phyloP scores from a whole-genome alignment of 2,888 invertebrate species.

The Caenorhabditis sp. region DNA sequence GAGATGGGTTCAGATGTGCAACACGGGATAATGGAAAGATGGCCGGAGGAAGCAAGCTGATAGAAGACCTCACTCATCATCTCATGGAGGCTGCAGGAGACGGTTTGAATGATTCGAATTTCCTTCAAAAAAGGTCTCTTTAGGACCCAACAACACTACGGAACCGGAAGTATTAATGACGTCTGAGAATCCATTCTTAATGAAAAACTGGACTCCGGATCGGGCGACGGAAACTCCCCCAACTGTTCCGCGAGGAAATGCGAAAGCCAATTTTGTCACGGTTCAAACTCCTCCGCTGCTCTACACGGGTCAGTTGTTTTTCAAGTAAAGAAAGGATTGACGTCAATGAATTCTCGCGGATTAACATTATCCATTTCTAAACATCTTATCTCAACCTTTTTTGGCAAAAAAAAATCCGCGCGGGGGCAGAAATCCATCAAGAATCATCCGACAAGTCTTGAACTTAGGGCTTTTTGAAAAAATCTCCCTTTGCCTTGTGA shows the following conservation, averaged over 20 bases:
- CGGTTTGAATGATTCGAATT: not conserved
- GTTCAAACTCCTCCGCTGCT: slow-evolving; percentile 42
- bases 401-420: too few species aligned
- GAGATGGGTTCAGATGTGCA: slow-evolving; percentile 69
- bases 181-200: slow-evolving; percentile 64
- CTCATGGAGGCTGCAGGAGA: slow-evolving; percentile 30
- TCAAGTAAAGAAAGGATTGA: not conserved
- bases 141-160: slow-evolving; percentile 8
- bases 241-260: not conserved
- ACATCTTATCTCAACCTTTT: not conserved
- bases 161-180: not conserved
- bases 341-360: not conserved
- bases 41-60: not conserved
- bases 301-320: slow-evolving; percentile 42
- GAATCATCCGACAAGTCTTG: not conserved
- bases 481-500: not conserved
- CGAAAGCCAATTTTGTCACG: slow-evolving; percentile 30
- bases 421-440: not conserved
- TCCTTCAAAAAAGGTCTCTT: not conserved
- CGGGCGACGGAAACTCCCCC: slow-evolving; percentile 17
- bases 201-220: slow-evolving; percentile 63
- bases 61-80: slow-evolving; percentile 32
- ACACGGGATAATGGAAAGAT: slow-evolving; percentile 8
- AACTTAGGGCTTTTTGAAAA: too few species aligned
- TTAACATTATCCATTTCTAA: not conserved